Evolutionary conservation across 1,140 invertebrate species (phyloP).

Genomic region (Papilio helenus): DNA sequence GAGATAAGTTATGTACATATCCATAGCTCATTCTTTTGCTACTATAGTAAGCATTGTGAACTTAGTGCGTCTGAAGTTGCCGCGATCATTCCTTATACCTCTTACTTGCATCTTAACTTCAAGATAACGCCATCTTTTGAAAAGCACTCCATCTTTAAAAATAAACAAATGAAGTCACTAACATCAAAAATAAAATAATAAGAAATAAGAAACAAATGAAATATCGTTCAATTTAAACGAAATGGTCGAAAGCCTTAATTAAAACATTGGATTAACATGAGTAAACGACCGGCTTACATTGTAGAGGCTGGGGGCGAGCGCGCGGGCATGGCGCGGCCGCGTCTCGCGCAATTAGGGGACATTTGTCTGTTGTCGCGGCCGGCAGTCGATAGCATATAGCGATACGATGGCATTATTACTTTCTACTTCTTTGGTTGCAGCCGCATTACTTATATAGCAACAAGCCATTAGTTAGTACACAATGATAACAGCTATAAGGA

Average conservation of each 20-base stretch:
- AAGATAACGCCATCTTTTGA: background rate
- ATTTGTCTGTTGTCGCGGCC: constrained; percentile 48
- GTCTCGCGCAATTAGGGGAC: constrained; percentile 44
- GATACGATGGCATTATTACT: constrained; percentile 25
- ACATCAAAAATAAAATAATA: background rate
- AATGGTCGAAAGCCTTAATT: constrained; percentile 11
- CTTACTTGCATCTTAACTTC: no score
- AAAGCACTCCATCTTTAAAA: background rate
- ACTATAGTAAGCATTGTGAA: no score
- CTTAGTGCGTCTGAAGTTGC: no score
- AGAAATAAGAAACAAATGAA: constrained; percentile 15
- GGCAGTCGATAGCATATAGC: background rate
- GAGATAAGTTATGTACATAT: no score
- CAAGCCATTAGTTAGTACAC: background rate
- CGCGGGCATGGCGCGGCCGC: background rate
- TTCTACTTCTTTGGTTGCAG: no score
- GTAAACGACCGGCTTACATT: constrained; percentile 30
- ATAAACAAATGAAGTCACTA: background rate
- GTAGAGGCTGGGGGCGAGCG: background rate
- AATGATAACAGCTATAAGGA: no score
- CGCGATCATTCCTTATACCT: no score
- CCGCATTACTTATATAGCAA: background rate
- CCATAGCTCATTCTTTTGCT: no score
- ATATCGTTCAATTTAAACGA: constrained; percentile 19
- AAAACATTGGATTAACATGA: constrained; percentile 25